Conservation (phyloP, 2,797 vertebrate genomes). For the Periophthalmus magnuspinnatus region DNA sequence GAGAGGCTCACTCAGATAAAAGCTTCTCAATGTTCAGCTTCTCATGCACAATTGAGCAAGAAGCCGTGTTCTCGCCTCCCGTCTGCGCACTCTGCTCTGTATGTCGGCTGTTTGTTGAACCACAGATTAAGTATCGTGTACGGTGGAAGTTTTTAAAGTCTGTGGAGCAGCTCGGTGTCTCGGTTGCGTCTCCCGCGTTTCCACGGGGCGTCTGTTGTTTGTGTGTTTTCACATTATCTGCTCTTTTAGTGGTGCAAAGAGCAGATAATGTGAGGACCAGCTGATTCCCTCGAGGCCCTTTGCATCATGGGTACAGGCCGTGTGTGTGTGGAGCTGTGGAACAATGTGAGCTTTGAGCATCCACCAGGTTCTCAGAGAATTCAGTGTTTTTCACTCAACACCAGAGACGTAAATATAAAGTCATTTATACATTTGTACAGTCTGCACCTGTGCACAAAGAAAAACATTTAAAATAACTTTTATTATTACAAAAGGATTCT, state of each 20-base stretch:
- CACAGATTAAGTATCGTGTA: not conserved
- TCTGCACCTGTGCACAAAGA: too few species aligned
- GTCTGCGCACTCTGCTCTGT: constrained; percentile 11
- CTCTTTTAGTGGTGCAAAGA: not conserved
- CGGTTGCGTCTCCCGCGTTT: not conserved
- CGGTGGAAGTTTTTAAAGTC: not conserved
- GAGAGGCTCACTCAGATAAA: constrained; percentile 70
- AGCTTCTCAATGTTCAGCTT: constrained; percentile 63
- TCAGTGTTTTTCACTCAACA: too few species aligned
- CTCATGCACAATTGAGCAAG: constrained; percentile 68
- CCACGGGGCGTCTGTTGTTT: not conserved
- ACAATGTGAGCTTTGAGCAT: constrained; percentile 60
- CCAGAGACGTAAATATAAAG: too few species aligned
- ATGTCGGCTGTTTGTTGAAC: constrained; percentile 12
- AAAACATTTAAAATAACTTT: too few species aligned
- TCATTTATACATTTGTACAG: not conserved
- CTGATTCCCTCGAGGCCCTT: constrained; percentile 54
- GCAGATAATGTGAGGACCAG: constrained; percentile 51
- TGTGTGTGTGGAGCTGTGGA: too few species aligned
- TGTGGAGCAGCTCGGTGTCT: not conserved
- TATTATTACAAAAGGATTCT: too few species aligned
- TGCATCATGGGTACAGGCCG: too few species aligned
- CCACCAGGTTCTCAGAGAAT: not conserved
- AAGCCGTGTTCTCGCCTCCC: constrained; percentile 31
- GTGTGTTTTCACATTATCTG: constrained; percentile 12